Evolutionary conservation across 2,888 invertebrate species (phyloP), one percentile per base, ranked within the genome.

Genomic region (Rapana venosa): DNA sequence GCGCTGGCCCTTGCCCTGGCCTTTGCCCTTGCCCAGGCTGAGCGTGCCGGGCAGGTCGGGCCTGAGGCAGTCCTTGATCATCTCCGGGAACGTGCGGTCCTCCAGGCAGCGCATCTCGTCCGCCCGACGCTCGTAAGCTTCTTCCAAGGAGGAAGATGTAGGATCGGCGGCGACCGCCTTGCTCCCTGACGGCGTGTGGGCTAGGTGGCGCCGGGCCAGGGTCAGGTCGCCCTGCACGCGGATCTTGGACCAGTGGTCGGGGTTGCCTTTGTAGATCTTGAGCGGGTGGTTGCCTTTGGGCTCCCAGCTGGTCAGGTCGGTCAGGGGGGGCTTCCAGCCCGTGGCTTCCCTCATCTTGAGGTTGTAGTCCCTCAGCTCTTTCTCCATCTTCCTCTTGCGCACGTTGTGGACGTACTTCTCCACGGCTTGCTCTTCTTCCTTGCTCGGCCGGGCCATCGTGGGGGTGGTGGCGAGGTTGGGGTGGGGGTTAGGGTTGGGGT

Each of bases 1-100:
- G 22, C 26, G 17, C 6, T 20, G 22, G 26, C 13, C 20, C 20
- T 81, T 83, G 81, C 5, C 5, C 36, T 20, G 22, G 26, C 13
- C 20, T 22, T 81, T 83, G 81, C 5, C 5, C 36, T 20, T 20
- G 22, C 22, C 36, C 8, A 6, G 36, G 47, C 47, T 83, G 26
- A 83, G 81, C 22, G 17, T 36, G 26, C 81, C 81, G 36, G 81
- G 81, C 47, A 83, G 81, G 26, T 83, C 81, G 5, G 81, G 81
- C 81, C 36, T 36, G 47, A 83, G 81, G 81, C 81, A 36, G 26
- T 36, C 36, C 26, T 8, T 1, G 36, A 83, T 22, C 81, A 83
- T 20, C 26, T 83, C 81, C 6, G 36, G 81, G 81, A 83, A 83
- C 26, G 47, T 22, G 26, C 22, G 20, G 8, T 83, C 47, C 22